Percentiles rank a stretch among this genome's conserved stretches.
These are phyloP conservation scores for Eupelmus urozonus DNA, from an alignment of 2,888 invertebrate genomes.

Conservation along the genomic window DNA sequence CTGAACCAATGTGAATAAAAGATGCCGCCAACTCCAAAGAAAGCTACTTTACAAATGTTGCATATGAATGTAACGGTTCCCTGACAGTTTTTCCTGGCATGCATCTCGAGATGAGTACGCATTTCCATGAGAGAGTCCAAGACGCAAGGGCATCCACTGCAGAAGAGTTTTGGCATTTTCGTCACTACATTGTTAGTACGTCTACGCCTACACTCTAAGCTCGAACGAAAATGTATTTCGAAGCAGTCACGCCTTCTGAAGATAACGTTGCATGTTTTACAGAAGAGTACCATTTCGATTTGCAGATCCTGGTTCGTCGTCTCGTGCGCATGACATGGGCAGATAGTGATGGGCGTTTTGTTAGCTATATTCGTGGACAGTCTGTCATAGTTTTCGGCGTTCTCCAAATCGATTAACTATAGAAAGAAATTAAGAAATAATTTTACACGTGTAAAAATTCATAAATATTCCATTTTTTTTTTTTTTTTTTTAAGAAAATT, in stretches of 20 bases:
- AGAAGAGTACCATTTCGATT: slow-evolving; percentile 71
- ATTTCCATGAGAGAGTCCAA: slow-evolving; percentile 66
- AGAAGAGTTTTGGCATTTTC: slow-evolving; percentile 68
- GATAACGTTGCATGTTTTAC: slow-evolving; percentile 67
- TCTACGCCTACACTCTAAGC: slow-evolving; percentile 53
- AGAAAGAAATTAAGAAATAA: neutral
- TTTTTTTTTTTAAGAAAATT: no score
- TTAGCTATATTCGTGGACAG: neutral
- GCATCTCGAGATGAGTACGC: slow-evolving; percentile 67
- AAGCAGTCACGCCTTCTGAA: slow-evolving; percentile 71
- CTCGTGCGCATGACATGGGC: slow-evolving; percentile 67
- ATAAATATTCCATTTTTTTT: no score
- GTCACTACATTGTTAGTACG: slow-evolving; percentile 61
- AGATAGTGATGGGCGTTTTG: slow-evolving; percentile 60
- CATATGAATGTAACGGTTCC: slow-evolving; percentile 68
- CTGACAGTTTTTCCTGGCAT: slow-evolving; percentile 62
- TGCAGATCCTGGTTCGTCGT: slow-evolving; percentile 62
- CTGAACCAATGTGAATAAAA: slow-evolving; percentile 71
- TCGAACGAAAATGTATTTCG: slow-evolving; percentile 68
- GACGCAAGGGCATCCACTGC: slow-evolving; percentile 65
- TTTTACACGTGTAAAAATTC: neutral
- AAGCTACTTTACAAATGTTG: slow-evolving; percentile 72
- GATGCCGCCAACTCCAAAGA: slow-evolving; percentile 68
- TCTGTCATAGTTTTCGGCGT: neutral
- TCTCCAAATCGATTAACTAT: slow-evolving; percentile 16